A percentile compares a stretch with the other conserved stretches of the same genome.
Evolutionary conservation across 64 coral and sea anemone species (phyloP).

Genomic region (Acropora tenuis): DNA sequence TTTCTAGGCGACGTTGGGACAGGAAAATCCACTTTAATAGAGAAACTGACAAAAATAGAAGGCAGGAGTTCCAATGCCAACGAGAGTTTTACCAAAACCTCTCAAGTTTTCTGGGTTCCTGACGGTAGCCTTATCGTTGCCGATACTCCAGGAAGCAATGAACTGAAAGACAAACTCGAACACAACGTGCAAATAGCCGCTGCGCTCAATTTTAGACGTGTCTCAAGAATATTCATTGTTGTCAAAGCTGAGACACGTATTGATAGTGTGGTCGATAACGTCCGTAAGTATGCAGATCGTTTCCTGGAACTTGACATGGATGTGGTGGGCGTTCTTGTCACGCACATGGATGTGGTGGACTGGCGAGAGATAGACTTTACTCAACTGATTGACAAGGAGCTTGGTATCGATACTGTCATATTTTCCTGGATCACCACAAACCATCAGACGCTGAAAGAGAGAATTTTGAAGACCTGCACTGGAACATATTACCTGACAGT

Average conservation of each 20-base stretch:
- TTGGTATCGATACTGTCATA: slow-evolving; percentile 48
- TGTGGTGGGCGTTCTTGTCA: slow-evolving; percentile 41
- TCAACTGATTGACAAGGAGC: slow-evolving; percentile 11
- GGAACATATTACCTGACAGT: background rate
- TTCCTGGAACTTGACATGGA: slow-evolving; percentile 34
- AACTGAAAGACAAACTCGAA: slow-evolving; percentile 50
- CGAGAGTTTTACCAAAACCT: slow-evolving; percentile 44
- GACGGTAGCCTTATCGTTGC: slow-evolving; percentile 42
- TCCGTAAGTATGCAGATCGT: slow-evolving; percentile 53
- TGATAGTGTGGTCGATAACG: slow-evolving; percentile 58
- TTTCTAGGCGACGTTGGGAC: slow-evolving; percentile 46
- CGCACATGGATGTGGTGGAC: slow-evolving; percentile 51
- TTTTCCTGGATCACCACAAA: background rate
- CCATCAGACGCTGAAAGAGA: background rate
- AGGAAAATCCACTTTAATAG: slow-evolving; percentile 31
- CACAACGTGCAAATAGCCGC: slow-evolving; percentile 25
- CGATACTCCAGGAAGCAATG: slow-evolving; percentile 50
- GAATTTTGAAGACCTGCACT: slow-evolving; percentile 7
- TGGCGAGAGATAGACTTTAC: slow-evolving; percentile 33
- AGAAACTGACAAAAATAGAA: slow-evolving; percentile 34
- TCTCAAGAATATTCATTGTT: slow-evolving; percentile 59
- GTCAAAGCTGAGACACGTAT: slow-evolving; percentile 53
- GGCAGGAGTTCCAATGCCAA: slow-evolving; percentile 56
- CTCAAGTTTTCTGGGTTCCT: slow-evolving; percentile 8
- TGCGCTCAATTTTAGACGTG: slow-evolving; percentile 33